A percentile compares a stretch with the other conserved stretches of the same genome.
Evolutionary conservation across 2,888 invertebrate genomes (phyloP).

Genomic region (Trissolcus brochymenae): DNA sequence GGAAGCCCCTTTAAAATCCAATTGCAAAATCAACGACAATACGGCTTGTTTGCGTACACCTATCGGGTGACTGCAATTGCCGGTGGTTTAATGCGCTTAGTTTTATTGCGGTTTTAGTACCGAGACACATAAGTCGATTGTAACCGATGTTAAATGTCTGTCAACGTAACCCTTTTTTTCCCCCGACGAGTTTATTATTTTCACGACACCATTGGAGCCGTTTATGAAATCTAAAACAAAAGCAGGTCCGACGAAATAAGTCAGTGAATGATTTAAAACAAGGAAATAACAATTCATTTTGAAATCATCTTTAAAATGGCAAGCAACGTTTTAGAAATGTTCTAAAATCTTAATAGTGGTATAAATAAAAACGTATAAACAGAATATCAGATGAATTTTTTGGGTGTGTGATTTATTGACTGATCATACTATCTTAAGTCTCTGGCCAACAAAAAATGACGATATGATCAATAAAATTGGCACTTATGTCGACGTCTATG

Average conservation of each 20-base stretch:
- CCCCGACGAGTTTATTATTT: background rate
- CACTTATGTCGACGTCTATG: too few species aligned
- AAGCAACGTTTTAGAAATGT: background rate
- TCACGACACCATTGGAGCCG: background rate
- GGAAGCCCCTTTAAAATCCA: conserved; percentile 46
- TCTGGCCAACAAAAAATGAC: too few species aligned
- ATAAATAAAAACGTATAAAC: too few species aligned
- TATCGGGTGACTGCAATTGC: conserved; percentile 36
- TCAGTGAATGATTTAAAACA: too few species aligned
- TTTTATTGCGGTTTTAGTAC: conserved; percentile 44
- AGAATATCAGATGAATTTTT: too few species aligned
- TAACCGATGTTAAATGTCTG: conserved; percentile 10
- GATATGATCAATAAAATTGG: too few species aligned
- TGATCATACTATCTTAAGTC: too few species aligned
- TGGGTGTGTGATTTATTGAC: too few species aligned
- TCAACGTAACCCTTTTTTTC: conserved; percentile 10
- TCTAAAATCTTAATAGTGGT: too few species aligned
- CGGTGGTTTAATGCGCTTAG: conserved; percentile 44
- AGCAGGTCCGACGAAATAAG: background rate
- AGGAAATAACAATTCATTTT: background rate
- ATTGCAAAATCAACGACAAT: conserved; percentile 40
- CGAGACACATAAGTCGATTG: conserved; percentile 26
- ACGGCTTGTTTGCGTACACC: conserved; percentile 25
- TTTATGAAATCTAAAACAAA: background rate
- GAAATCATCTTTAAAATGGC: background rate